Conservation (phyloP, 2,888 invertebrate species). For the Dicyrtomina minuta region DNA sequence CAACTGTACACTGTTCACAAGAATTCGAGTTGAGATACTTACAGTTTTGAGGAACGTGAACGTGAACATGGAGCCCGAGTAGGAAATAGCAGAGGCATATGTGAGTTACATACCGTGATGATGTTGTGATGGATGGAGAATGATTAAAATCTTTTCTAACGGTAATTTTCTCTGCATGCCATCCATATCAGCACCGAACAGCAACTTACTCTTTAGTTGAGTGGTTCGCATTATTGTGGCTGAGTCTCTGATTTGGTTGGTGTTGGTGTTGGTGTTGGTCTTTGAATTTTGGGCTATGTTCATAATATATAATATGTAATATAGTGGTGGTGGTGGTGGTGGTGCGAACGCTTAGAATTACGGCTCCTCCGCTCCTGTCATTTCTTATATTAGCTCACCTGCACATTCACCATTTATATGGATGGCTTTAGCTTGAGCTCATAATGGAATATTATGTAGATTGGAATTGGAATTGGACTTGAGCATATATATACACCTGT, state of each 20-base stretch:
- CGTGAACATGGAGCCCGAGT: conserved; percentile 11
- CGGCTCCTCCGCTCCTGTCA: too few species aligned
- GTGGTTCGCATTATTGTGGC: conserved; percentile 26
- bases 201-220: neutral
- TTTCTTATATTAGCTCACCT: too few species aligned
- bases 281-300: neutral
- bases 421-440: too few species aligned
- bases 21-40: too few species aligned
- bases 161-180: conserved; percentile 37
- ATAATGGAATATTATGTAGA: too few species aligned
- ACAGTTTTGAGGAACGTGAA: conserved; percentile 17
- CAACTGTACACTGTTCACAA: neutral
- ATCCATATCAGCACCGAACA: conserved; percentile 17
- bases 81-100: too few species aligned
- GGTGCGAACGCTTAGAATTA: too few species aligned
- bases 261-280: neutral
- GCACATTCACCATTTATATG: too few species aligned
- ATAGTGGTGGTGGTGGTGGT: neutral
- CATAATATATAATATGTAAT: neutral
- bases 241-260: conserved; percentile 9
- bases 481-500: too few species aligned
- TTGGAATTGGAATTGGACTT: too few species aligned
- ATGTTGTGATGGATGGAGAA: conserved; percentile 27
- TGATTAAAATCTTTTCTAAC: conserved; percentile 45
- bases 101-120: neutral